Evolutionary conservation across 1,140 invertebrate species (phyloP), one percentile per base, ranked within the genome.

Genomic region (Brachionus manjavacas): DNA sequence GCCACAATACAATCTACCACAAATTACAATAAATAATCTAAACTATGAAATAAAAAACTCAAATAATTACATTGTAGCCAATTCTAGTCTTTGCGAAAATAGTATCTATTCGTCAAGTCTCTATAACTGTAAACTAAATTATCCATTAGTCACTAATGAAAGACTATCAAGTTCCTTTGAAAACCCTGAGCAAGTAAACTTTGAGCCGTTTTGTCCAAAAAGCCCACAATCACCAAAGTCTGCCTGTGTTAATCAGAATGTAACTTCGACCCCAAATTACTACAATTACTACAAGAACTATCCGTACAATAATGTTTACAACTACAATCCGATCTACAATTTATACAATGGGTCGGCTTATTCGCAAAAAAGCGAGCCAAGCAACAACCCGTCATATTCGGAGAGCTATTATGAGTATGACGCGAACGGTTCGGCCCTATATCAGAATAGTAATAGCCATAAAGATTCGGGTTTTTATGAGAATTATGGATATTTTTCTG

Each of bases 21-120:
- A 20, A 49, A 76, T 76, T 1, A 76, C 72, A 9, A 76, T 76
- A 3, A 76, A 76, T 20, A 76, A 76, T 76, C 20, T 76, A 4
- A 76, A 76, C 14, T 76, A 76, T 49, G 72, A 76, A 49, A 76
- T 76, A 4, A 76, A 74, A 16, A 74, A 49, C n/a, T 20, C 72
- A 20, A 31, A 49, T 20, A 76, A 25, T 49, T 76, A 76, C 28
- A 49, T 76, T 4, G 4, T 76, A 20, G 25, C 41, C 8, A 76
- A 76, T 76, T 46, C 72, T 3, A 76, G 16, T 76, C 4, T 76
- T 49, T 23, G 20, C 8, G 43, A 76, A 49, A 76, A 76, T 25
- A 76, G 49, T 46, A 25, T 49, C 4, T 76, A 76, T 23, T 52
- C 11, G 25, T 12, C 31, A 23, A 72, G 9, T 72, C 31, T 72